Evolutionary conservation across 2,113 vertebrate species (phyloP).

Genomic region (Chaetodon trifascialis): DNA sequence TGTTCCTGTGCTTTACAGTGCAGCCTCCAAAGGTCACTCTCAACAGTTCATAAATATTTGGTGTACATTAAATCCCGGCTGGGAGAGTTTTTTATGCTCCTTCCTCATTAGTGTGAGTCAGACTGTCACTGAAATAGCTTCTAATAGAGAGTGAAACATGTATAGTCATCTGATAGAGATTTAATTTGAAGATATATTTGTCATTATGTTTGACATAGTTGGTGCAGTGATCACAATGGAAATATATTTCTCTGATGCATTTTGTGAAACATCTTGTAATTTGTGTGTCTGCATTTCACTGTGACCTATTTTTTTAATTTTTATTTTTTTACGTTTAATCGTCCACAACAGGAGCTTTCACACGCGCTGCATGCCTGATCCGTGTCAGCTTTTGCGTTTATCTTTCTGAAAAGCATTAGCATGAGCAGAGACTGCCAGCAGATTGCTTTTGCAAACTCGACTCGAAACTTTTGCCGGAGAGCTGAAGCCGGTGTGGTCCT

Average conservation of each 20-base stretch:
- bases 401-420: background rate
- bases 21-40: conserved; percentile 28
- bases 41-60: conserved; percentile 38
- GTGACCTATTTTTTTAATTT: too few species aligned
- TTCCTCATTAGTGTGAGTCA: background rate
- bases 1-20: conserved; percentile 10
- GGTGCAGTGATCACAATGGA: background rate
- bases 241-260: background rate
- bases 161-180: background rate
- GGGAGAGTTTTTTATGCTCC: conserved; percentile 4
- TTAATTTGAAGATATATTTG: background rate
- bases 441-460: background rate
- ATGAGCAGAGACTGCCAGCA: background rate
- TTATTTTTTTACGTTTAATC: too few species aligned
- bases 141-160: background rate
- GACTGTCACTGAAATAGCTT: background rate
- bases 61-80: conserved; percentile 35
- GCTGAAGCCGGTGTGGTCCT: background rate
- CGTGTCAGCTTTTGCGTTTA: background rate
- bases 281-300: background rate
- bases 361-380: background rate
- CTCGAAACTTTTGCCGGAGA: background rate
- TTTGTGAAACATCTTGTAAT: background rate
- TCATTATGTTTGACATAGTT: too few species aligned
- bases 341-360: background rate